Conservation (phyloP, 2,888 invertebrate genomes). For the Cantharis rustica region DNA sequence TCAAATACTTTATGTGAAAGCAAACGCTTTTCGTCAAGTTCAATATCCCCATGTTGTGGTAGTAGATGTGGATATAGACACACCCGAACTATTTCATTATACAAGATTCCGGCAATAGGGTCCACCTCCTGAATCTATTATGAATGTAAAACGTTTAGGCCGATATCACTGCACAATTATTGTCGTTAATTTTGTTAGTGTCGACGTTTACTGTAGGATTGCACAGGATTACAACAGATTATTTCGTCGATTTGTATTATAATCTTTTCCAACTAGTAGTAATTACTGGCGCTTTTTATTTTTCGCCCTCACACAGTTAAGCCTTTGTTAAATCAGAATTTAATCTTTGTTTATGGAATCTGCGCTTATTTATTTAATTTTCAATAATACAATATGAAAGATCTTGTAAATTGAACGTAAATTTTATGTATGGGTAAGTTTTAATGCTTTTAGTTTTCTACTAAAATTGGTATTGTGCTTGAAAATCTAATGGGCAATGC, state of each 20-base stretch:
- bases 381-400: not conserved
- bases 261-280: not conserved
- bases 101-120: conserved; percentile 18
- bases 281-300: not conserved
- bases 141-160: conserved; percentile 26
- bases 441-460: conserved; percentile 4
- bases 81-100: conserved; percentile 37
- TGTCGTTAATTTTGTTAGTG: conserved; percentile 27
- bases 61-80: conserved; percentile 30
- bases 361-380: not conserved
- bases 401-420: not conserved
- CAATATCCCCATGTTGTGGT: conserved; percentile 37
- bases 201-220: conserved; percentile 23
- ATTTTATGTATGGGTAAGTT: not conserved
- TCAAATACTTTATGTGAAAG: not conserved
- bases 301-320: not conserved
- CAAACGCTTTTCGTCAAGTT: conserved; percentile 22
- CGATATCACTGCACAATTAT: conserved; percentile 28
- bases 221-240: conserved; percentile 23
- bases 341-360: not conserved
- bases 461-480: conserved; percentile 1
- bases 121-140: conserved; percentile 23
- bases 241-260: conserved; percentile 9
- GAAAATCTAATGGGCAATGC: conserved; percentile 9
- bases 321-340: not conserved